phyloP scores from a whole-genome alignment of 2,888 invertebrate genomes.

The Torymus auratus region DNA sequence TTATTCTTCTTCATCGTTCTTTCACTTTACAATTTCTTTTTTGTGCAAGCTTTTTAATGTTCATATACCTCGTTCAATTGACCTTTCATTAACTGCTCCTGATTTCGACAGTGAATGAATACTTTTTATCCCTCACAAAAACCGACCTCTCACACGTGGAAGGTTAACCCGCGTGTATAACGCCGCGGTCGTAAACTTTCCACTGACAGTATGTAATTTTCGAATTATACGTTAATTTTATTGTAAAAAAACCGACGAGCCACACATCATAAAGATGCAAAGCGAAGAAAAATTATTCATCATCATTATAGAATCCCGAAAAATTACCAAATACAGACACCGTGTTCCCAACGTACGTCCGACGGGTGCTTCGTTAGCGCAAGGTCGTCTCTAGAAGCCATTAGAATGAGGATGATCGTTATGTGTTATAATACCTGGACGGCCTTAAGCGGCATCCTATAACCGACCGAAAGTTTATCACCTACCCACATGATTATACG shows the following conservation, averaged over 20 bases:
- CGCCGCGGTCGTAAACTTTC: neutral
- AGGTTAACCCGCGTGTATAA: neutral
- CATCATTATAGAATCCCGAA: neutral
- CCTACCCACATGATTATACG: slow-evolving; percentile 5
- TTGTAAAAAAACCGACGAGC: neutral
- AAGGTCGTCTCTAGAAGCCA: neutral
- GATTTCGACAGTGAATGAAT: too few relatives aligned
- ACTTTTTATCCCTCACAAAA: too few relatives aligned
- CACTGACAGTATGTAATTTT: slow-evolving; percentile 4
- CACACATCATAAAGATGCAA: neutral
- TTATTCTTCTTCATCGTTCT: too few relatives aligned
- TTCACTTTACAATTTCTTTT: too few relatives aligned
- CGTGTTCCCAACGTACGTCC: neutral
- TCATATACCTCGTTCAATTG: too few relatives aligned
- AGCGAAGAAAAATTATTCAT: neutral
- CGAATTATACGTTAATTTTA: neutral
- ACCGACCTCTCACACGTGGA: too few relatives aligned
- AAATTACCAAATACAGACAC: neutral
- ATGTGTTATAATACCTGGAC: neutral
- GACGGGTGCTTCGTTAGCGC: neutral
- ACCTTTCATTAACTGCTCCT: too few relatives aligned
- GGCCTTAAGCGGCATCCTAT: neutral
- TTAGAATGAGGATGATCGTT: slow-evolving; percentile 19
- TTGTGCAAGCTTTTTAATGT: too few relatives aligned
- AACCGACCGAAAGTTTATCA: neutral